phyloP scores from a whole-genome alignment of 2,888 invertebrate species.

The Caenorhabditis zanzibari region DNA sequence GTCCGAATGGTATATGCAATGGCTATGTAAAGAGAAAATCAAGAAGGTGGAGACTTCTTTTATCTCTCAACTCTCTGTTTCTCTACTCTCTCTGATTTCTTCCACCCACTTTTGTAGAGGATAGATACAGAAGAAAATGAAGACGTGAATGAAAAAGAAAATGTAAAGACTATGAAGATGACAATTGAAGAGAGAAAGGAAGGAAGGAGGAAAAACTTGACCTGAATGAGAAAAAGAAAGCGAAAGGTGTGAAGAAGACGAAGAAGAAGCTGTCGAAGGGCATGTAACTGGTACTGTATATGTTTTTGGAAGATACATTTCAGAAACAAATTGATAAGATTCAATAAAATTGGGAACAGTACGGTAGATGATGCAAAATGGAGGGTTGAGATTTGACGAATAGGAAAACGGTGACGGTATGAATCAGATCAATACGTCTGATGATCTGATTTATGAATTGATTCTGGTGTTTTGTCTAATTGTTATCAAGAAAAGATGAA shows the following conservation, averaged over 20 bases:
- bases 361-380: conserved; percentile 21
- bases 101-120: conserved; percentile 41
- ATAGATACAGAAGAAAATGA: conserved; percentile 16
- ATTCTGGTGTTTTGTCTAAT: not conserved
- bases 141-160: conserved; percentile 25
- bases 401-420: not conserved
- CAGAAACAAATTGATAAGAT: not conserved
- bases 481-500: not conserved
- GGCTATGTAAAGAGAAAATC: conserved; percentile 47
- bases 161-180: conserved; percentile 45
- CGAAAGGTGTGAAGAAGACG: conserved; percentile 30
- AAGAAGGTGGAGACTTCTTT: conserved; percentile 37
- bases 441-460: conserved; percentile 23
- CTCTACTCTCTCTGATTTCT: not conserved
- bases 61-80: not conserved
- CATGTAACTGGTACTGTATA: conserved; percentile 18
- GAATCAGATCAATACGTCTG: not conserved
- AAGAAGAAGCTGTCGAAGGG: conserved; percentile 24
- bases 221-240: conserved; percentile 44
- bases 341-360: not conserved
- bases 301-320: not conserved
- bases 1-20: conserved; percentile 47
- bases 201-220: conserved; percentile 40
- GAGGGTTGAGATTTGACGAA: conserved; percentile 19
- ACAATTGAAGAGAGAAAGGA: conserved; percentile 21